Evolutionary conservation across 2,888 invertebrate species (phyloP).

Genomic region (Andrena haemorrhoa): DNA sequence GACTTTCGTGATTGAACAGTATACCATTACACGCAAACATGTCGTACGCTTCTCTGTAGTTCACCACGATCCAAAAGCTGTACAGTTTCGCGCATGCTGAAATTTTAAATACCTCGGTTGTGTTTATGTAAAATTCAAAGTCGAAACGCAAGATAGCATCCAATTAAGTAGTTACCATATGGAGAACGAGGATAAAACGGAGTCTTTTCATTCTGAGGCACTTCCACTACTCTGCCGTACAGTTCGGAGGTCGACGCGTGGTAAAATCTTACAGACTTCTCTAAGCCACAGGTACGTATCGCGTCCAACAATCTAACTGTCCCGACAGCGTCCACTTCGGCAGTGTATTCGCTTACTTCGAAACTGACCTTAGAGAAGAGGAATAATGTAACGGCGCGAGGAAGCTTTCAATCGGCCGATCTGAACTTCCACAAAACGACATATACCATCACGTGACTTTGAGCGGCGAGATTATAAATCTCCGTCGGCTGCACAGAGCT

Average conservation of each 20-base stretch:
- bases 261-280: slow-evolving; percentile 93
- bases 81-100: slow-evolving; percentile 97
- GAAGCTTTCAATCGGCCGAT: no score
- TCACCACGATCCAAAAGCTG: slow-evolving; percentile 98
- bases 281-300: slow-evolving; percentile 94
- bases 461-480: slow-evolving; percentile 99
- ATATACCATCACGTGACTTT: slow-evolving; percentile 98
- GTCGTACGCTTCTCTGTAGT: slow-evolving; percentile 97
- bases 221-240: slow-evolving; percentile 96
- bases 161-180: slow-evolving; percentile 89
- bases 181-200: slow-evolving; percentile 98
- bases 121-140: not conserved
- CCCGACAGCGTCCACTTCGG: slow-evolving; percentile 98
- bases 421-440: not conserved
- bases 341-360: slow-evolving; percentile 99
- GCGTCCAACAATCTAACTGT: slow-evolving; percentile 96
- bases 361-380: slow-evolving; percentile 91
- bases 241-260: slow-evolving; percentile 98
- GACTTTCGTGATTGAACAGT: slow-evolving; percentile 98
- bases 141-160: not conserved
- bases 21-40: slow-evolving; percentile 99
- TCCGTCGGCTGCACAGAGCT: slow-evolving; percentile 93
- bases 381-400: not conserved
- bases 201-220: slow-evolving; percentile 97
- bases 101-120: slow-evolving; percentile 59